phyloP scores from a whole-genome alignment of 2,113 vertebrate genomes.

The Holacanthus passer region DNA sequence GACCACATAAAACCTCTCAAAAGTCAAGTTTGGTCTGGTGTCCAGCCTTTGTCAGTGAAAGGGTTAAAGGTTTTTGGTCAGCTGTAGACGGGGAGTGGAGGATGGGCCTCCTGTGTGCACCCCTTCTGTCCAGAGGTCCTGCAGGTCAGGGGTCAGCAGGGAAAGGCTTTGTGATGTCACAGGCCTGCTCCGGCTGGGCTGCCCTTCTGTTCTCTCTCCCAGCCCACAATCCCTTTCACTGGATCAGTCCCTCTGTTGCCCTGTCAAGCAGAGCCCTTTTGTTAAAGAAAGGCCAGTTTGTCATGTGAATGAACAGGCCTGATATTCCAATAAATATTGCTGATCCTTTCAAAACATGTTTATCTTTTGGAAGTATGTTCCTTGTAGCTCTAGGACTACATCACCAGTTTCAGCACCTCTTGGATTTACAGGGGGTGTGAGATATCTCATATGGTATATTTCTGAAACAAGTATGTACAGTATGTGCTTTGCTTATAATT shows the following conservation, averaged over 20 bases:
- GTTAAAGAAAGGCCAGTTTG: conserved; percentile 51
- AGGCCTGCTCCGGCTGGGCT: conserved; percentile 60
- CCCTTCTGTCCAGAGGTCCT: conserved; percentile 82
- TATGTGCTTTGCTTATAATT: not conserved
- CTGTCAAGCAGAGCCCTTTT: conserved; percentile 70
- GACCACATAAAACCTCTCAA: not conserved
- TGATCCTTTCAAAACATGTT: conserved; percentile 27
- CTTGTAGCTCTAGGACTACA: not conserved
- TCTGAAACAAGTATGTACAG: not conserved
- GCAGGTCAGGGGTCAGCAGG: conserved; percentile 78
- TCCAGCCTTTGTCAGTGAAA: conserved; percentile 64
- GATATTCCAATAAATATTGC: conserved; percentile 25
- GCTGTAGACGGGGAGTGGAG: conserved; percentile 75
- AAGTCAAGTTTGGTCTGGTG: conserved; percentile 56
- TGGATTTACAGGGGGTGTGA: not conserved
- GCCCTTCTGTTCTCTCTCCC: conserved; percentile 71
- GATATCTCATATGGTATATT: not conserved
- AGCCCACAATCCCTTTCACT: conserved; percentile 70
- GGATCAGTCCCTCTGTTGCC: conserved; percentile 62
- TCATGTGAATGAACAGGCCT: conserved; percentile 54
- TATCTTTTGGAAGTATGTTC: conserved; percentile 16
- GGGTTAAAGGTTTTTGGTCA: conserved; percentile 81
- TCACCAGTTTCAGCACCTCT: conserved; percentile 13
- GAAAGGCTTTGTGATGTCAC: conserved; percentile 84
- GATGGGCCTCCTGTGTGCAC: conserved; percentile 72